Evolutionary conservation across 2,797 vertebrate species (phyloP).

Genomic region (Poecilia wingei): DNA sequence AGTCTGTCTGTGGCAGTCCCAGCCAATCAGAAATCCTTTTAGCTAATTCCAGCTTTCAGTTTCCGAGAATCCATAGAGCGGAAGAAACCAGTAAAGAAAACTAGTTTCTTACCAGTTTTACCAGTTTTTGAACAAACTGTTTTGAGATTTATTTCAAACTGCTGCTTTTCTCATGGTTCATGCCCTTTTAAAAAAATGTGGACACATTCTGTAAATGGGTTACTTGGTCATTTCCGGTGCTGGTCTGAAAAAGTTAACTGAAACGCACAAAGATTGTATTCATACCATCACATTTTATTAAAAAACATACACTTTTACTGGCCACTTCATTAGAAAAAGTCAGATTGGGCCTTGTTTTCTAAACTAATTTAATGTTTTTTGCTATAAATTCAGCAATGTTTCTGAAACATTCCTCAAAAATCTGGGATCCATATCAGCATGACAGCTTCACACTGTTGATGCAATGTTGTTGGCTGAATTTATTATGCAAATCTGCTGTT

Average conservation of each 20-base stretch:
- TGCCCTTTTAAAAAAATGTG: background rate
- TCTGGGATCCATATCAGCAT: background rate
- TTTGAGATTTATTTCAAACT: conserved; percentile 5
- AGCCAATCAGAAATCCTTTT: background rate
- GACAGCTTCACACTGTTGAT: background rate
- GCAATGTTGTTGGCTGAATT: no score
- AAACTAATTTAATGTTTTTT: background rate
- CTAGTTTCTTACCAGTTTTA: background rate
- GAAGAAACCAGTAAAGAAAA: conserved; percentile 2
- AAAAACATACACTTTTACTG: background rate
- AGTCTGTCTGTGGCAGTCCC: background rate
- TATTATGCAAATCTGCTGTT: background rate
- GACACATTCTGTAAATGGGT: background rate
- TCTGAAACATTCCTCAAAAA: background rate
- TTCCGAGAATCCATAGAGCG: background rate
- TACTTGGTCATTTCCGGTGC: background rate
- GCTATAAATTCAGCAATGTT: background rate
- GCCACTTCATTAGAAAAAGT: background rate
- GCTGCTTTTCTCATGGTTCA: background rate
- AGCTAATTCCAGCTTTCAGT: background rate
- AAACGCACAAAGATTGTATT: background rate
- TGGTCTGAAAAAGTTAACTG: background rate
- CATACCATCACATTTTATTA: background rate
- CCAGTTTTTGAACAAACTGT: background rate
- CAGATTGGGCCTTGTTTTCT: background rate